Evolutionary conservation across 2,113 vertebrate genomes (phyloP), one percentile per base, ranked within the genome.

Genomic region (Sporophila hypoxantha): DNA sequence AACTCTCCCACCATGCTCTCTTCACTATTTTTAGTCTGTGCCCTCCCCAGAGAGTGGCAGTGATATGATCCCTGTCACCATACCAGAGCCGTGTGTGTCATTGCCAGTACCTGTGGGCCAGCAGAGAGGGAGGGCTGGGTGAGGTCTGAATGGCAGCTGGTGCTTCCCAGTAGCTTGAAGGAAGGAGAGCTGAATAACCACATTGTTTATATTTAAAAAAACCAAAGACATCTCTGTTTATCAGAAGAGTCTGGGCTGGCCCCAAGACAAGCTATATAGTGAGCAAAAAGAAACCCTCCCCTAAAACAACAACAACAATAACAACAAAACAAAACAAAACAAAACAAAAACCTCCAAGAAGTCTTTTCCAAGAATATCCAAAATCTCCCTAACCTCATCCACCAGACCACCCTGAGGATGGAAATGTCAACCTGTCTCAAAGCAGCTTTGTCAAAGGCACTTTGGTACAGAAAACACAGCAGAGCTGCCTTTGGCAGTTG

Each of bases 401-500:
- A 37, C 25, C 15, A 4, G 1, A 20, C 8, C 21, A 34, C 1
- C 1, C 12, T 3, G 3, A 82, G 46, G 41, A 41, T 32, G 36
- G 46, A 53, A 55, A 52, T 39, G 14, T 14, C 4, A 11, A 23
- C 34, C 47, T 49, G 9, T 36, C 26, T 79, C 20, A 27, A 3
- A 11, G 41, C 42, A 61, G 37, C 25, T 47, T 46, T 79, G n/a
- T 30, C 14, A 5, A 27, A 47, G 64, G 8, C 47, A 44, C 16
- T 47, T 77, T 7, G 7, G 5, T 37, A 3, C 6, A 39, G 46
- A n/a, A 61, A 67, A 14, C 0, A 0, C 4, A 12, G 36, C 74
- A 60, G 75, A 83, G 90, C 55, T 92, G 89, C 50, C 46, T n/a
- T 50, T 27, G 18, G 39, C 70, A 79, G 37, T 47, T 70, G n/a